phyloP scores from a whole-genome alignment of 1,140 invertebrate genomes.

The Trichoplusia ni region DNA sequence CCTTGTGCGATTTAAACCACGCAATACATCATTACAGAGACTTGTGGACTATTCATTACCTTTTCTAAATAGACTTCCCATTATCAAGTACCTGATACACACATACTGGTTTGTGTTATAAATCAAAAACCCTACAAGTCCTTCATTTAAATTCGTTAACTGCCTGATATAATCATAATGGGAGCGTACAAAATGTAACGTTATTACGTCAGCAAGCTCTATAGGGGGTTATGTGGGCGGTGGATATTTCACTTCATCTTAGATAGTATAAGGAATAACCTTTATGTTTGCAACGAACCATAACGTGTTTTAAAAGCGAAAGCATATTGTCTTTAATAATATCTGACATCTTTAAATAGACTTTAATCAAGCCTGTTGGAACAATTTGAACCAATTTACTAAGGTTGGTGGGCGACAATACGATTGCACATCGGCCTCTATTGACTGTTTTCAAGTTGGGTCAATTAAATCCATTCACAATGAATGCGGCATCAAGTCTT shows the following conservation, averaged over 20 bases:
- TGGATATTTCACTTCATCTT: neutral
- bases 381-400: conserved; percentile 64
- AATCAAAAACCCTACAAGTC: too few relatives aligned
- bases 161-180: too few relatives aligned
- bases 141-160: too few relatives aligned
- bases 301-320: conserved; percentile 11
- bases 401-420: conserved; percentile 52
- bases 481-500: conserved; percentile 8
- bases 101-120: neutral
- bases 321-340: conserved; percentile 37
- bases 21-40: conserved; percentile 27
- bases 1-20: conserved; percentile 51
- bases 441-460: conserved; percentile 45
- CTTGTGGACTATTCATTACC: neutral
- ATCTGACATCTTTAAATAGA: conserved; percentile 51
- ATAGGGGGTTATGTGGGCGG: too few relatives aligned
- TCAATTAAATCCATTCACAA: conserved; percentile 48
- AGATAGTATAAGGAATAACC: neutral
- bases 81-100: neutral
- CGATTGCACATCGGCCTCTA: conserved; percentile 40
- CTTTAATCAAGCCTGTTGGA: conserved; percentile 63
- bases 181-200: too few relatives aligned
- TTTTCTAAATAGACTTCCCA: neutral
- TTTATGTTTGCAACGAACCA: neutral
- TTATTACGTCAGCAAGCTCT: too few relatives aligned